These are phyloP conservation scores for Drosophila multiciliata DNA, from an alignment of 2,888 invertebrate genomes.

Conservation along the genomic window DNA sequence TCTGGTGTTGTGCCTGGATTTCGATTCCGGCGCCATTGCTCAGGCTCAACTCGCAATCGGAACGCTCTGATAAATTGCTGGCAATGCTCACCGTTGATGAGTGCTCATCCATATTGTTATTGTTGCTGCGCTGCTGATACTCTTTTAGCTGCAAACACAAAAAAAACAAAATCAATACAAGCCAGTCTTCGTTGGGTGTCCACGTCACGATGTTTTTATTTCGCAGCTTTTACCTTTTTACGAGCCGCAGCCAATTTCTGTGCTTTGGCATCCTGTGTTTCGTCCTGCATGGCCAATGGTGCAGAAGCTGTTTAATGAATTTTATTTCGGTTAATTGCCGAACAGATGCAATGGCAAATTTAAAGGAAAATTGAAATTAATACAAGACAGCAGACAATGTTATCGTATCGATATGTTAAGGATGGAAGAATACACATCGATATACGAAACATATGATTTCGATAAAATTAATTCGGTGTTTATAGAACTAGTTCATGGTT, in stretches of 20 bases:
- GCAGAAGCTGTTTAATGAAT: conserved; percentile 18
- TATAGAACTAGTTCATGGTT: not conserved
- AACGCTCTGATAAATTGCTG: conserved; percentile 79
- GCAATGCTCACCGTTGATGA: conserved; percentile 75
- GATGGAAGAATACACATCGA: conserved; percentile 18
- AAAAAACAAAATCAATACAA: conserved; percentile 57
- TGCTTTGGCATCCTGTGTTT: conserved; percentile 81
- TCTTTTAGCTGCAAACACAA: conserved; percentile 74
- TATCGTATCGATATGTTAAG: conserved; percentile 25
- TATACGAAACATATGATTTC: not conserved
- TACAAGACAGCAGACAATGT: conserved; percentile 10
- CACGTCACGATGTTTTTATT: conserved; percentile 67
- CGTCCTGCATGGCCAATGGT: conserved; percentile 77
- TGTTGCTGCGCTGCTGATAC: conserved; percentile 76
- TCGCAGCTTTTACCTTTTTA: conserved; percentile 79
- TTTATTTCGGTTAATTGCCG: not conserved
- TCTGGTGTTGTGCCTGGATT: conserved; percentile 6
- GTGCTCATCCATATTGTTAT: conserved; percentile 58
- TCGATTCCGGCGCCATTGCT: conserved; percentile 36
- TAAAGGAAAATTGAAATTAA: conserved; percentile 38
- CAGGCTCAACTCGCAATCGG: conserved; percentile 73
- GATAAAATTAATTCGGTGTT: not conserved
- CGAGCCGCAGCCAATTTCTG: conserved; percentile 84
- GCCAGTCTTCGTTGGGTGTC: conserved; percentile 43
- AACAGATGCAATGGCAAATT: conserved; percentile 19